Evolutionary conservation across 2,113 vertebrate species (phyloP).

Genomic region (Mustelus asterias): DNA sequence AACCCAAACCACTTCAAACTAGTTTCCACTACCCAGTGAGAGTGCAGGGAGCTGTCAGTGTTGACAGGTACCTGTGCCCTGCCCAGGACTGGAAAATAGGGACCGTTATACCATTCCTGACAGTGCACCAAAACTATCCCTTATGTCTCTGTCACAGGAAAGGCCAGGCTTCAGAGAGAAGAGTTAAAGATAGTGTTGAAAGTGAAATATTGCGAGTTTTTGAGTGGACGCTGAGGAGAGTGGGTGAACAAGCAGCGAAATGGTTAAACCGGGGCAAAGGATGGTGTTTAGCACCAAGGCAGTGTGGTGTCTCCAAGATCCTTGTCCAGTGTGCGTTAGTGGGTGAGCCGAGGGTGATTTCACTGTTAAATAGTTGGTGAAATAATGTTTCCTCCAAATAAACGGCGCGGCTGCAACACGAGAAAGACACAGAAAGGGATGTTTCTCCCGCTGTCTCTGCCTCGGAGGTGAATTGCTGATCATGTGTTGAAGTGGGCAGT

Average conservation of each 20-base stretch:
- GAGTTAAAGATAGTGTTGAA: not conserved
- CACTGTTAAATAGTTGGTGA: not conserved
- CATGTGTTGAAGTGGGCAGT: slow-evolving; percentile 76
- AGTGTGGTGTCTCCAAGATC: not conserved
- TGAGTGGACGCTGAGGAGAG: not conserved
- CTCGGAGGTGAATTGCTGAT: slow-evolving; percentile 70
- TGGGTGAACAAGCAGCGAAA: not conserved
- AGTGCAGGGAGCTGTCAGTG: too few species aligned
- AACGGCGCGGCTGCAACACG: not conserved
- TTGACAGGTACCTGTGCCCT: not conserved
- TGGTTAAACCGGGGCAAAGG: not conserved
- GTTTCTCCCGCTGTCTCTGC: slow-evolving; percentile 37
- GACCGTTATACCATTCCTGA: not conserved
- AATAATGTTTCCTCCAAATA: not conserved
- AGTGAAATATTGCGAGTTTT: not conserved
- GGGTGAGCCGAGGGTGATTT: not conserved
- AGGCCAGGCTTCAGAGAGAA: too few species aligned
- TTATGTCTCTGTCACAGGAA: not conserved
- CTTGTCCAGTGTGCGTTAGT: not conserved
- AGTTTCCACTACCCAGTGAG: too few species aligned
- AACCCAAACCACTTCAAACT: not conserved
- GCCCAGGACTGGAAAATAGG: not conserved
- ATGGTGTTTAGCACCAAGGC: not conserved
- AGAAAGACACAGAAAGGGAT: not conserved
- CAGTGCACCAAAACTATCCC: not conserved